phyloP scores from a whole-genome alignment of 1,140 invertebrate species.

The Drosophila tropicalis region DNA sequence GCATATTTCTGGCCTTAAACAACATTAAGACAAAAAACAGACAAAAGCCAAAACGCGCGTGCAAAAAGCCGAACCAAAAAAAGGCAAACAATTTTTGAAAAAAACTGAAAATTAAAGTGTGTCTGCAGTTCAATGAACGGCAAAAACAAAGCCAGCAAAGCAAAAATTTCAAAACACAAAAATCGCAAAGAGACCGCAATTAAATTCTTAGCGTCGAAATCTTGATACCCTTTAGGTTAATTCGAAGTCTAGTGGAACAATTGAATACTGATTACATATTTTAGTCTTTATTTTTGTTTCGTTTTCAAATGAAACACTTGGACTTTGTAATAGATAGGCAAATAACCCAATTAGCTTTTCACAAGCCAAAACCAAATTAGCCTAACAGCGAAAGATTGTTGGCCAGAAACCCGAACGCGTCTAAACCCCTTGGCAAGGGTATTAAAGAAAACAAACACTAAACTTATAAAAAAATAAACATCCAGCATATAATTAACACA shows the following conservation, averaged over 20 bases:
- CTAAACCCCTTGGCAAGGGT: neutral
- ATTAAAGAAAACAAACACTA: slow-evolving; percentile 30
- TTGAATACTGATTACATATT: too few relatives aligned
- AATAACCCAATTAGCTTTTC: too few relatives aligned
- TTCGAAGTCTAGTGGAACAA: neutral
- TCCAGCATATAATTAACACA: slow-evolving; percentile 61
- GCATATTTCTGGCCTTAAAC: slow-evolving; percentile 43
- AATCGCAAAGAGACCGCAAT: slow-evolving; percentile 23
- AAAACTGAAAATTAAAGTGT: slow-evolving; percentile 47
- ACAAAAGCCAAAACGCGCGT: slow-evolving; percentile 34
- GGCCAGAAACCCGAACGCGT: neutral
- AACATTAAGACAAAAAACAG: slow-evolving; percentile 27
- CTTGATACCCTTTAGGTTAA: neutral
- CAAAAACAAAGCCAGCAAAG: slow-evolving; percentile 36
- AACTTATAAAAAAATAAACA: slow-evolving; percentile 39
- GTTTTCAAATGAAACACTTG: too few relatives aligned
- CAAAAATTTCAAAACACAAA: slow-evolving; percentile 29
- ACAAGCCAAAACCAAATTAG: too few relatives aligned
- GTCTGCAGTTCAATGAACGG: slow-evolving; percentile 54
- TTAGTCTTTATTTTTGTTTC: too few relatives aligned
- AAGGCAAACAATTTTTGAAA: slow-evolving; percentile 29
- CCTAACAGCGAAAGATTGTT: neutral
- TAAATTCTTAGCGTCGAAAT: neutral
- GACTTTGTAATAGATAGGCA: too few relatives aligned
- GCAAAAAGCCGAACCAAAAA: slow-evolving; percentile 44